Evolutionary conservation across 1,140 invertebrate species (phyloP), one percentile per base, ranked within the genome.

Genomic region (Phymorhynchus buccinoides): DNA sequence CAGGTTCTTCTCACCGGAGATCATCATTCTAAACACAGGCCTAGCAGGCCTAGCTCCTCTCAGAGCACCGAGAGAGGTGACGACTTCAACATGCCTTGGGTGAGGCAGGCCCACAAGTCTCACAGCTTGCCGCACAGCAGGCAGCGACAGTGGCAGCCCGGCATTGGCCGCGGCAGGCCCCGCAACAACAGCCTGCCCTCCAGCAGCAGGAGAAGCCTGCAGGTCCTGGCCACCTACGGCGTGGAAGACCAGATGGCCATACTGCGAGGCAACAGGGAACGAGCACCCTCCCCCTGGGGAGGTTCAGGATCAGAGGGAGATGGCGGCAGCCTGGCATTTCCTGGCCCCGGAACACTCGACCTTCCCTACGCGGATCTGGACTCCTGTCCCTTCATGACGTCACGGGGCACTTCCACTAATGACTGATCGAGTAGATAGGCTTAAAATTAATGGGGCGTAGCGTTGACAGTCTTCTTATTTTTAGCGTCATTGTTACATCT

Each of bases 1-100:
- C 52, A 42, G 56, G 14, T 27, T 4, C 22, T 22, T 27, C 56
- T 27, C 56, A 62, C 32, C 71, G 14, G 82, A 66, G 9, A 75
- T 71, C 42, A 66, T 82, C n/a, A 52, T 71, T 27, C 78, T 85
- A 35, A 56, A 68, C 35, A 42, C 81, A 18, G 56, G 56, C 48
- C 48, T 9, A 52, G 48, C 48, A 52, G 48, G 48, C 56, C 56
- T 16, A 27, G 56, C 14, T 62, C 56, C n/a, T 14, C 56, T 27
- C 56, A 62, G 22, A 62, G 56, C 56, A 27, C 4, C 22, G 56
- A 62, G 56, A n/a, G n/a, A n/a, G 56, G 56, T 1, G 84, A 52
- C 80, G 66, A 80, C 39, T 44, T 52, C 41, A 9, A 42, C 41
- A 66, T 75, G 52, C 48, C 84, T 18, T 30, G 79, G 16, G 73